phyloP scores from a whole-genome alignment of 2,797 vertebrate species.

The Tympanoctomys barrerae region DNA sequence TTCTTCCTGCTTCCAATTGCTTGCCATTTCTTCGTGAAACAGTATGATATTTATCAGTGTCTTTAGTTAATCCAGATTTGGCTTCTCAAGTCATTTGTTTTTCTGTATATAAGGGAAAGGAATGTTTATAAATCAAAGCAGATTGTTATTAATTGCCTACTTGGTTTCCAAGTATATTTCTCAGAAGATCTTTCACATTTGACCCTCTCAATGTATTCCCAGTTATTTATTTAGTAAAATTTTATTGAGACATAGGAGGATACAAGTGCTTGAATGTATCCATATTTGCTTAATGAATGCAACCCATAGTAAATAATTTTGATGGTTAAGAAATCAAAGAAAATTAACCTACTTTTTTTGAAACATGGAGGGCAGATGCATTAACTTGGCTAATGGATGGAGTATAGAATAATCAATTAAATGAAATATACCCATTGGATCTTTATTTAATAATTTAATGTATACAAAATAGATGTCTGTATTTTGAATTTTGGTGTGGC shows the following conservation, averaged over 20 bases:
- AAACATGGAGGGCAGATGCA: background rate
- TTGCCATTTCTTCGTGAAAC: background rate
- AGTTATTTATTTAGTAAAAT: background rate
- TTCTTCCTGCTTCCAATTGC: background rate
- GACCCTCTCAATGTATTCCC: background rate
- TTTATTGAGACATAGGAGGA: background rate
- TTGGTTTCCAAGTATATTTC: constrained; percentile 13
- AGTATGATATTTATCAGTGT: background rate
- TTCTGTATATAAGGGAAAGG: background rate
- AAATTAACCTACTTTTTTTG: background rate
- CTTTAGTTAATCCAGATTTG: background rate
- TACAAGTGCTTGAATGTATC: background rate
- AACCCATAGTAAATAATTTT: background rate
- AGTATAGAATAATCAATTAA: background rate
- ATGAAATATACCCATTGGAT: background rate
- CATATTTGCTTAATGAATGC: background rate
- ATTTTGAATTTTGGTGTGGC: constrained; percentile 6
- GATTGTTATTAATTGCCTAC: background rate
- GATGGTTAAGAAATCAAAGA: constrained; percentile 16
- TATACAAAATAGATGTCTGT: background rate
- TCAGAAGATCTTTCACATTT: background rate
- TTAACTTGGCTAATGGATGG: background rate
- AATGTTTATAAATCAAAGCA: background rate
- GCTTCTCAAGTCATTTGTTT: background rate
- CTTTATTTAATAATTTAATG: constrained; percentile 16